These are phyloP conservation scores for Argopecten irradians DNA, from an alignment of 1,140 invertebrate species.

Conservation along the genomic window DNA sequence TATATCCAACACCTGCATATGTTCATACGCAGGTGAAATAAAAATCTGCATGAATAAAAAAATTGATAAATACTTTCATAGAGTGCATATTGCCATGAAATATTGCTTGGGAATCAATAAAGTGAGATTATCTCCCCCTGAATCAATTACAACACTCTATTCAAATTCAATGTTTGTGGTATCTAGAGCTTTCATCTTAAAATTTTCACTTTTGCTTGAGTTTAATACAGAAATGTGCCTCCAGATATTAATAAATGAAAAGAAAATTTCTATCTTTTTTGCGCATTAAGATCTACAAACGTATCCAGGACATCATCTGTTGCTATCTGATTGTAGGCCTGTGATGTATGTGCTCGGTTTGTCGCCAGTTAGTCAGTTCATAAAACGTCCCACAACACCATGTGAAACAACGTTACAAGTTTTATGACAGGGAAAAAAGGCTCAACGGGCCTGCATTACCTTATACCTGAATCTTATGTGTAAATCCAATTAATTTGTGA, in stretches of 20 bases:
- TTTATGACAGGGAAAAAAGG: background rate
- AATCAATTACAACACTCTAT: constrained; percentile 22
- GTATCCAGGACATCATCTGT: background rate
- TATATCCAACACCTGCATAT: constrained; percentile 1
- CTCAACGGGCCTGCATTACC: background rate
- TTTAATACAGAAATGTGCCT: constrained; percentile 22
- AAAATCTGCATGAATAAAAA: constrained; percentile 16
- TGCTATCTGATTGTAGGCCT: background rate
- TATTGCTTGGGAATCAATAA: constrained; percentile 18
- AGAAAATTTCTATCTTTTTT: constrained; percentile 23
- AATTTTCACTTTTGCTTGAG: constrained; percentile 16
- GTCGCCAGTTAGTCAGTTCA: constrained; percentile 7
- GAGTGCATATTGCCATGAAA: constrained; percentile 16
- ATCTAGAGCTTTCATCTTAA: constrained; percentile 22
- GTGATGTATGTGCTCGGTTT: constrained; percentile 1
- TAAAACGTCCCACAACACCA: constrained; percentile 1
- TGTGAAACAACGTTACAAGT: constrained; percentile 21
- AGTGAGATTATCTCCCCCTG: background rate
- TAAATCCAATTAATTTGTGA: constrained; percentile 1
- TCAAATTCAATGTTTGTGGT: constrained; percentile 17
- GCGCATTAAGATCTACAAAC: constrained; percentile 21
- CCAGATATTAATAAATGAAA: constrained; percentile 23
- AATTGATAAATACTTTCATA: constrained; percentile 19
- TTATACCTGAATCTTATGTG: background rate
- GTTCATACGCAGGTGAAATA: constrained; percentile 21